Base-by-base conservation (phyloP, 2,888 invertebrate genomes). In the Athrips mouffetella region DNA sequence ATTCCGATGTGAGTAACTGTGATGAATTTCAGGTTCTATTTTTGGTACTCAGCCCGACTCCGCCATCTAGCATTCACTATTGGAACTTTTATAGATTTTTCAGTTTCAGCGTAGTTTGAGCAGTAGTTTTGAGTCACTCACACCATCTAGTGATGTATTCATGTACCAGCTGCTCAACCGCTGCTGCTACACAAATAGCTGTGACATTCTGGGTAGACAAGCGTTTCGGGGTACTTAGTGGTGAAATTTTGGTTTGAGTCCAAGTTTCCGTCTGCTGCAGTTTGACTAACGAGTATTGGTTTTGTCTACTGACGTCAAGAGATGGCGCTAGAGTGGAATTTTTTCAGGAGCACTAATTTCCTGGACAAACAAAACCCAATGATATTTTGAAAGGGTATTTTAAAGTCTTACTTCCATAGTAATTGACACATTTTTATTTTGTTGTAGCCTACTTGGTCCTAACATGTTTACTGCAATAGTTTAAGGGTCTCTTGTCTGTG, bases 271-370 rank as follows among this genome's bases (percentile, higher is more conserved):
- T 18, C 10, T 6, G 1, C 15, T 7, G 31, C 18, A 18, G n/a
- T 10, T 7, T 35, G 6, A 10, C 13, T n/a, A 7, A 31, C 6
- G 13, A 31, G 15, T 6, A n/a, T n/a, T 30, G 2, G 21, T 11
- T 13, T 13, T 21, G 7, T 33, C 25, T 35, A 16, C 10, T 31
- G 11, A 8, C 13, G 25, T n/a, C 27, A 29, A 25, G 27, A 42
- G 41, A 42, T 42, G 41, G 41, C 41, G 29, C 10, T 42, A 42
- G 16, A 21, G 39, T 31, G 13, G 6, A 31, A 31, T 31, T 31
- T 31, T 7, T 15, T 31, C 31, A 15, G 6, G 31, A 15, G n/a
- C n/a, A n/a, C n/a, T n/a, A n/a, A n/a, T n/a, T n/a, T n/a, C n/a
- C n/a, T n/a, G n/a, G n/a, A n/a, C n/a, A n/a, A n/a, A n/a, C n/a